Evolutionary conservation across 92 coral and sea anemone genomes (phyloP).

Genomic region (Porites divaricata): DNA sequence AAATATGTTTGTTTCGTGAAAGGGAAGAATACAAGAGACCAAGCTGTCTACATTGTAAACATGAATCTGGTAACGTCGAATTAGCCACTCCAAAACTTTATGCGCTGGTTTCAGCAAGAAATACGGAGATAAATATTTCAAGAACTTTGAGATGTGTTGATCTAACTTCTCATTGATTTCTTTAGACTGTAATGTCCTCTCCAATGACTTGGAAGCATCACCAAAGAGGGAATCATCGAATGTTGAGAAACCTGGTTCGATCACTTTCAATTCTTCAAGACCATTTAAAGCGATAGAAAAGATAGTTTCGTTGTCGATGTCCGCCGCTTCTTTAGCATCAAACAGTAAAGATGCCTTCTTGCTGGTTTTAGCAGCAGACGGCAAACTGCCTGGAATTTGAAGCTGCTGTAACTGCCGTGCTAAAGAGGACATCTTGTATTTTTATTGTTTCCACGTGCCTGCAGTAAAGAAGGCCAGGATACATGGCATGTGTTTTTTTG

Average conservation of each 20-base stretch:
- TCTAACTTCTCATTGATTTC: conserved; percentile 86
- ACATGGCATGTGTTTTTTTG: neutral
- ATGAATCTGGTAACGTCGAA: conserved; percentile 89
- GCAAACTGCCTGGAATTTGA: conserved; percentile 86
- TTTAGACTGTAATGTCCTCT: conserved; percentile 82
- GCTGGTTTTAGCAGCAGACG: conserved; percentile 69
- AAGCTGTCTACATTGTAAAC: conserved; percentile 78
- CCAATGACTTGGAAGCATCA: conserved; percentile 83
- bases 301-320: conserved; percentile 95
- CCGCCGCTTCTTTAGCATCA: conserved; percentile 92
- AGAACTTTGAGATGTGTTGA: conserved; percentile 69
- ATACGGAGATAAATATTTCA: conserved; percentile 89
- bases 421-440: conserved; percentile 89
- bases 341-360: conserved; percentile 89
- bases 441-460: conserved; percentile 18
- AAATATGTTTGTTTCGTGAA: conserved; percentile 94
- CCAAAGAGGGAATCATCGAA: conserved; percentile 81
- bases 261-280: conserved; percentile 80
- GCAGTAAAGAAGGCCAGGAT: neutral
- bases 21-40: conserved; percentile 83
- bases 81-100: conserved; percentile 93
- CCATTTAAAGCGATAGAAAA: conserved; percentile 93
- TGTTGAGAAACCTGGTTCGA: conserved; percentile 71
- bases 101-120: conserved; percentile 95
- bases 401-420: conserved; percentile 93